Evolutionary conservation across 2,797 vertebrate genomes (phyloP), one percentile per base, ranked within the genome.

Genomic region (Anguilla megastoma): DNA sequence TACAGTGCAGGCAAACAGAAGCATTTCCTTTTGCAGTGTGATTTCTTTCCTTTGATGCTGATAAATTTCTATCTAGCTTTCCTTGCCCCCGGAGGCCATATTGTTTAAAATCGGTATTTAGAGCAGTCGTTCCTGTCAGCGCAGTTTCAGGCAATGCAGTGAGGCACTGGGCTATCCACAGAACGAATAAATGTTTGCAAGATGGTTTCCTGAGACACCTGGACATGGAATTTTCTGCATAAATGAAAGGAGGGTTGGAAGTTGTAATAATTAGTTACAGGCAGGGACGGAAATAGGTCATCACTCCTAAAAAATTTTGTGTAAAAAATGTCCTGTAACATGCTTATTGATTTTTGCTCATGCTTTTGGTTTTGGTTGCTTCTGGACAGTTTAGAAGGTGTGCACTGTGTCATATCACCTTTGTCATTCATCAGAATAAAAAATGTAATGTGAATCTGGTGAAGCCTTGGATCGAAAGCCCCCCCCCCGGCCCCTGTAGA

Each of bases 31-130:
- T 76, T 86, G 54, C 54, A 85, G 63, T 63, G 60, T 71, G 56
- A 58, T 86, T 82, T 86, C 60, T 58, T 30, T 85, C 24, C 54
- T 87, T 89, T 87, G 86, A 89, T 85, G 30, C 86, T 16, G 30
- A 84, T 69, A 30, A 48, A 52, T 74, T 69, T 85, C 60, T 58
- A 87, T 50, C 84, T 82, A 48, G 71, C 66, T 84, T 80, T 87
- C 45, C 21, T 56, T 30, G 50, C 36, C 85, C 36, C 84, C 84
- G 30, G 85, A 86, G 71, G 85, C 10, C 41, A 76, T 50, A 86
- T 21, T n/a, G 58, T 86, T 86, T 21, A 80, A 27, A 88, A 58
- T 45, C 12, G 27, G 82, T 58, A 87, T 84, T 18, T 87, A 36
- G 56, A 54, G 45, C 66, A 60, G 41, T 89, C 84, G 85, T 87